These are phyloP conservation scores for Ameiurus melas DNA, from an alignment of 2,113 vertebrate genomes.

Conservation along the genomic window DNA sequence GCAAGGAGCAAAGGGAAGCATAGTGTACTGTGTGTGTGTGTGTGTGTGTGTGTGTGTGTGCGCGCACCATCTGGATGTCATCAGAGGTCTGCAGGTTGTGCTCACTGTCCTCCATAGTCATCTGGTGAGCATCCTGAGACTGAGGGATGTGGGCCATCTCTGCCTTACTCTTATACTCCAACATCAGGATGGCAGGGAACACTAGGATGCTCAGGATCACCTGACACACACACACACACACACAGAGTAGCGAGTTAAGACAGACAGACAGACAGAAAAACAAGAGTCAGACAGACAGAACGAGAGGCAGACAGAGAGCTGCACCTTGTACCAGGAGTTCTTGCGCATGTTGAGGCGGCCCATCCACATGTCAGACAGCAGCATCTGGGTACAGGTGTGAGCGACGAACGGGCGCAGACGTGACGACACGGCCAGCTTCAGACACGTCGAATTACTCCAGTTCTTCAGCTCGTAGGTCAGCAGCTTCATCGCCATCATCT, in stretches of 20 bases:
- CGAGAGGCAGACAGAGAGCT: background rate
- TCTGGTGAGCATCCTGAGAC: constrained; percentile 96
- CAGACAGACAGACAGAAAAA: background rate
- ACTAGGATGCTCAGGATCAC: constrained; percentile 97
- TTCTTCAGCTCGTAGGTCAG: constrained; percentile 98
- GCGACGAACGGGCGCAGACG: constrained; percentile 92
- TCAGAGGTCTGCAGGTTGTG: constrained; percentile 90
- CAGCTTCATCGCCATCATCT: constrained; percentile 99
- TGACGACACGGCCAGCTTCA: constrained; percentile 96
- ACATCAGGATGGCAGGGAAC: constrained; percentile 90
- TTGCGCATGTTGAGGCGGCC: constrained; percentile 98
- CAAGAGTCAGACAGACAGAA: background rate
- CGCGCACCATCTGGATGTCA: constrained; percentile 88
- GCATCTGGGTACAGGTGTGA: constrained; percentile 96
- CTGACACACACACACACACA: constrained; percentile 64
- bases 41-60: background rate
- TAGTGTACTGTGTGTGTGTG: background rate
- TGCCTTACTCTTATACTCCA: constrained; percentile 98
- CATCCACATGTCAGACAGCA: constrained; percentile 99
- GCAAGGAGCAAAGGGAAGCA: background rate
- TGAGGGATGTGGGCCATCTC: constrained; percentile 99
- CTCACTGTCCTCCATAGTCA: constrained; percentile 98
- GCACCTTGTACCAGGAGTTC: constrained; percentile 99
- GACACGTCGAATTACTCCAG: constrained; percentile 98
- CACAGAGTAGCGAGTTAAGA: background rate